Conservation (phyloP, 2,797 vertebrate species). For the Silurus lanzhouensis region DNA sequence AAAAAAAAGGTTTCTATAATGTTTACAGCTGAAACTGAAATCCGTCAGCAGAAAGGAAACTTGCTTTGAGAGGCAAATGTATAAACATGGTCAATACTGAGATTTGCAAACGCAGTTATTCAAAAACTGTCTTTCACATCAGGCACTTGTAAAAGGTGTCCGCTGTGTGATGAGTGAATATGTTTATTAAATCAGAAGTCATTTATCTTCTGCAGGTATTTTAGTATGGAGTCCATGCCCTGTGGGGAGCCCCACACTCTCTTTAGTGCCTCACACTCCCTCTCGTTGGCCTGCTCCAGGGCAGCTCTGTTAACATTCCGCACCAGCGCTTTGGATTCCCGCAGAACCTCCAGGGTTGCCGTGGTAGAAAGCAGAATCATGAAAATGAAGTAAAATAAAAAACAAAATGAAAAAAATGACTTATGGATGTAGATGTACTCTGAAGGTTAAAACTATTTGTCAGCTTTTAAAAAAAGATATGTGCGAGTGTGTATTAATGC, state of each 20-base stretch:
- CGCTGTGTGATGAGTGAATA: background rate
- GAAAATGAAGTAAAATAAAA: slow-evolving; percentile 42
- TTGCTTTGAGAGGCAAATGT: background rate
- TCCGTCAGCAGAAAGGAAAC: background rate
- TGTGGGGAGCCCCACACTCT: slow-evolving; percentile 94
- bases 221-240: slow-evolving; percentile 94
- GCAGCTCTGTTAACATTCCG: slow-evolving; percentile 85
- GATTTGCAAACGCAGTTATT: slow-evolving; percentile 16
- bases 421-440: slow-evolving; percentile 43
- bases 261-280: slow-evolving; percentile 93
- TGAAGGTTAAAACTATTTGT: slow-evolving; percentile 26
- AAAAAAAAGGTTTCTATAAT: background rate
- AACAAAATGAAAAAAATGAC: slow-evolving; percentile 47
- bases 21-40: background rate
- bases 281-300: slow-evolving; percentile 93
- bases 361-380: slow-evolving; percentile 21
- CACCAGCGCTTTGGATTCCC: slow-evolving; percentile 94
- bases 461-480: background rate
- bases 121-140: slow-evolving; percentile 12
- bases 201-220: slow-evolving; percentile 89
- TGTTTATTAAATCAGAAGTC: slow-evolving; percentile 74
- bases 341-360: slow-evolving; percentile 80
- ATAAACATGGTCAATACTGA: slow-evolving; percentile 31
- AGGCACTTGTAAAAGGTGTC: slow-evolving; percentile 45
- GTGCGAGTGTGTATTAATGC: background rate